These are phyloP conservation scores for Hestina assimilis DNA, from an alignment of 1,140 invertebrate genomes.

Conservation along the genomic window DNA sequence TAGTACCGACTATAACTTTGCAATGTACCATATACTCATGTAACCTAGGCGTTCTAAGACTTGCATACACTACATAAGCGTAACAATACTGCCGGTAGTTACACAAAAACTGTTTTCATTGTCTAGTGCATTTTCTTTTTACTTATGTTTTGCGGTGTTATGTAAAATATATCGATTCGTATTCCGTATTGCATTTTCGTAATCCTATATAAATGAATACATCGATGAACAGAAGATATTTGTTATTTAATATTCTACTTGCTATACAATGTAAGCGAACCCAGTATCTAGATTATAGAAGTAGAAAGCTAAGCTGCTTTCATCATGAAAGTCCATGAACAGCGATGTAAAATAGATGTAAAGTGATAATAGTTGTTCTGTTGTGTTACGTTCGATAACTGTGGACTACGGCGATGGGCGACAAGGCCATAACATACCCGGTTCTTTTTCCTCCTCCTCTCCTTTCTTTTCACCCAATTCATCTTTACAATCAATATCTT, in stretches of 20 bases:
- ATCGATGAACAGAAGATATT: background rate
- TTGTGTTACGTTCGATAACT: too few relatives aligned
- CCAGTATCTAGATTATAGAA: too few relatives aligned
- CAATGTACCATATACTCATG: background rate
- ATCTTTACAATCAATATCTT: too few relatives aligned
- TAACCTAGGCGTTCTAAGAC: conserved; percentile 4
- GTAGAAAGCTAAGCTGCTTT: too few relatives aligned
- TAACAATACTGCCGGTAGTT: conserved; percentile 48
- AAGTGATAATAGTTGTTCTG: too few relatives aligned
- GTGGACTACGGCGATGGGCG: too few relatives aligned
- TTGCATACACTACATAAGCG: conserved; percentile 52
- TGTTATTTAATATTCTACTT: background rate
- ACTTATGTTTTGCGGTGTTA: conserved; percentile 48
- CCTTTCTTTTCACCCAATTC: too few relatives aligned
- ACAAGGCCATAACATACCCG: too few relatives aligned
- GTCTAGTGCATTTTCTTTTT: conserved; percentile 72
- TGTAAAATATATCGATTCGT: conserved; percentile 46
- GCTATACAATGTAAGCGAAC: too few relatives aligned
- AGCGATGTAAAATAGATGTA: too few relatives aligned
- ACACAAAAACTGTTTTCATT: conserved; percentile 68
- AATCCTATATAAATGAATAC: conserved; percentile 21
- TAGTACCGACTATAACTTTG: background rate
- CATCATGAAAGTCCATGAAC: too few relatives aligned
- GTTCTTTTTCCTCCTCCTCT: too few relatives aligned
- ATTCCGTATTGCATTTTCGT: conserved; percentile 20